These are phyloP conservation scores for Erebia epiphron DNA, from an alignment of 2,888 invertebrate species.

Conservation along the genomic window DNA sequence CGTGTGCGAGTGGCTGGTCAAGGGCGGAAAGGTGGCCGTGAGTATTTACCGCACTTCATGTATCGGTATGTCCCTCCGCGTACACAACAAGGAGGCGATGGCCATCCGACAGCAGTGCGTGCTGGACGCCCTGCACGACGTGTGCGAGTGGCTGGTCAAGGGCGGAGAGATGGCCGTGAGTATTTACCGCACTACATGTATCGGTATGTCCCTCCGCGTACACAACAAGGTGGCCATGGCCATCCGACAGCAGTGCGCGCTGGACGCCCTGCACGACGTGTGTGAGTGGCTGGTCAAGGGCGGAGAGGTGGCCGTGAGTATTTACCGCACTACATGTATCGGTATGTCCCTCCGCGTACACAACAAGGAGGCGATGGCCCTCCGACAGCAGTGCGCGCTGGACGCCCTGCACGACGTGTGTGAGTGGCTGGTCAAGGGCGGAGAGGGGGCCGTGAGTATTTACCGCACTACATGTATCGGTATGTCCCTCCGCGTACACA, in stretches of 20 bases:
- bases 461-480: too few relatives aligned
- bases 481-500: not conserved
- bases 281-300: slow-evolving; percentile 94
- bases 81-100: slow-evolving; percentile 97
- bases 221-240: slow-evolving; percentile 98
- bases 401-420: slow-evolving; percentile 98
- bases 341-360: not conserved
- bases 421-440: slow-evolving; percentile 94
- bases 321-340: not conserved
- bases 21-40: slow-evolving; percentile 87
- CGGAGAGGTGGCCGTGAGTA: slow-evolving; percentile 96
- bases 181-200: slow-evolving; percentile 40
- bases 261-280: slow-evolving; percentile 97
- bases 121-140: slow-evolving; percentile 96
- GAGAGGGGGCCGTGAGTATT: slow-evolving; percentile 95
- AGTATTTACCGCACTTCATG: slow-evolving; percentile 53
- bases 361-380: slow-evolving; percentile 85
- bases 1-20: slow-evolving; percentile 93
- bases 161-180: slow-evolving; percentile 97
- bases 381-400: slow-evolving; percentile 96
- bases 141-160: slow-evolving; percentile 95
- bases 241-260: slow-evolving; percentile 96
- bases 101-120: slow-evolving; percentile 97
- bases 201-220: slow-evolving; percentile 83
- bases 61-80: slow-evolving; percentile 81